Conservation (phyloP, 2,113 vertebrate species). For the Cacatua alba region DNA sequence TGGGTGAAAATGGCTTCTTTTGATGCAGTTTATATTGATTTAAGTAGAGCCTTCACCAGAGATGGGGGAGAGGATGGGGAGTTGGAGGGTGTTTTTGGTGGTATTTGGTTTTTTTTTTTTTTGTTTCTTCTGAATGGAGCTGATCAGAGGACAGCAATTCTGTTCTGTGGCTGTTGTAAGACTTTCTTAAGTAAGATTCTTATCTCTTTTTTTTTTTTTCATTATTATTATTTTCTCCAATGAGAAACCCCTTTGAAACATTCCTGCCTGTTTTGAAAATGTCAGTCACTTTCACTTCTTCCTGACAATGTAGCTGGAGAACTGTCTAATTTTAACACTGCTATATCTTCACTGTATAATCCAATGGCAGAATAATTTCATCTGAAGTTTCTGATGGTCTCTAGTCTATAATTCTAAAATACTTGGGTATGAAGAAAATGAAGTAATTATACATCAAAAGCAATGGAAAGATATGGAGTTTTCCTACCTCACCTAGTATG, state of each 20-base stretch:
- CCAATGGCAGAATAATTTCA: background rate
- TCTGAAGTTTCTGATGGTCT: background rate
- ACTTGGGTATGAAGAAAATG: background rate
- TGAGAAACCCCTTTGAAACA: background rate
- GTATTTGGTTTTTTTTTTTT: background rate
- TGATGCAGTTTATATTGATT: background rate
- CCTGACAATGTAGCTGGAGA: background rate
- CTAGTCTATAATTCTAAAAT: background rate
- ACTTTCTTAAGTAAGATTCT: background rate
- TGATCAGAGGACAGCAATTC: background rate
- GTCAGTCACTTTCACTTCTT: background rate
- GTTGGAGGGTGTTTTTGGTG: background rate
- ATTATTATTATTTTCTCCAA: background rate
- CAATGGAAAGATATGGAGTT: background rate
- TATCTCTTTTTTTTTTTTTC: background rate
- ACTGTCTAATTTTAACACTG: background rate
- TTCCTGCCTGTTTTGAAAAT: background rate
- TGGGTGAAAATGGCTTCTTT: background rate
- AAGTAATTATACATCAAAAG: background rate
- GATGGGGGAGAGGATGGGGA: rapidly evolving
- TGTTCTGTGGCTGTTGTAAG: background rate
- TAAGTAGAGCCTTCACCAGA: background rate
- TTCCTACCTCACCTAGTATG: background rate
- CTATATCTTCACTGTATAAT: background rate
- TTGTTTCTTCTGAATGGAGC: background rate